Conservation (phyloP, 2,797 vertebrate genomes). For the Chromis chromis region DNA sequence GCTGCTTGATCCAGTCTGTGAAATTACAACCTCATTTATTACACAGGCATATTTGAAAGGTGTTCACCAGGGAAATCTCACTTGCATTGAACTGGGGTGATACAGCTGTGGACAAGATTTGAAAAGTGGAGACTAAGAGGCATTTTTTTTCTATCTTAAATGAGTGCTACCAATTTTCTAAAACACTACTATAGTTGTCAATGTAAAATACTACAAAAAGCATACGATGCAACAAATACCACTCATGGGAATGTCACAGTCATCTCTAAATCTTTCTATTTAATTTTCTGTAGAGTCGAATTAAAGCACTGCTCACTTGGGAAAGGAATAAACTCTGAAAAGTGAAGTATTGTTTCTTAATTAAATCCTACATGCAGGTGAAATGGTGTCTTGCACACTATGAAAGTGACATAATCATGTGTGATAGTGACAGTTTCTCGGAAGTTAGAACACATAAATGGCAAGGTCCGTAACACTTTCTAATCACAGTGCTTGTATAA, state of each 20-base stretch:
- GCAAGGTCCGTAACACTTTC: not conserved
- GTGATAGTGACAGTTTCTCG: not conserved
- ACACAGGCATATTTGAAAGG: constrained; percentile 19
- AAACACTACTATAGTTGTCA: not conserved
- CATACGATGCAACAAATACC: not conserved
- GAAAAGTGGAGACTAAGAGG: not conserved
- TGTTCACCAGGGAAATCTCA: not conserved
- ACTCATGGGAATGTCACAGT: not conserved
- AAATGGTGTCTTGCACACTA: not conserved
- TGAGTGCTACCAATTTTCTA: not conserved
- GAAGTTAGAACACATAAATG: constrained; percentile 8
- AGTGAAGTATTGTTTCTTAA: not conserved
- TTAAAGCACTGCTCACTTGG: not conserved
- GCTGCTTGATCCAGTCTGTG: constrained; percentile 12
- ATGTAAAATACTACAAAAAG: not conserved
- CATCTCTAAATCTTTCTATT: not conserved
- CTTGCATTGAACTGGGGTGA: not conserved
- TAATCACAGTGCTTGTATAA: not conserved
- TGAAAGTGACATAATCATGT: not conserved
- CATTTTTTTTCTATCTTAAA: not conserved
- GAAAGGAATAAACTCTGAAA: not conserved
- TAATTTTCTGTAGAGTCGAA: not conserved
- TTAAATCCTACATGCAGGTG: not conserved
- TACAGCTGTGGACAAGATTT: not conserved
- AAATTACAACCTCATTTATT: constrained; percentile 30